Base-by-base conservation (phyloP, 2,113 vertebrate species). In the Synchiropus splendidus region DNA sequence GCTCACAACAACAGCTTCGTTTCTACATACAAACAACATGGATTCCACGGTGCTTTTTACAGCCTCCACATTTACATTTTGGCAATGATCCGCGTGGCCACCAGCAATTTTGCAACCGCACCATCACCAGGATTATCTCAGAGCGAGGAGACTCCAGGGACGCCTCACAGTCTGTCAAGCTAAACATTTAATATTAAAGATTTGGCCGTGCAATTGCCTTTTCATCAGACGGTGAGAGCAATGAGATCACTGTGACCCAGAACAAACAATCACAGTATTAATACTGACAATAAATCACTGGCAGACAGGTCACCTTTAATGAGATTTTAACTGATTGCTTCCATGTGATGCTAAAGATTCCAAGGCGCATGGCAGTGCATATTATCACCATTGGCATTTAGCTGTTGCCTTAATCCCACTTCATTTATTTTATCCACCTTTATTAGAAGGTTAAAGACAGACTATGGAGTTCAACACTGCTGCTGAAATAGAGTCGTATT, bases 251-350 rank as follows among this genome's bases (percentile, higher is more conserved):
- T 4, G 21, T 8, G 21, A 27, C 21, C 35, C 5, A n/a, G 54
- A 40, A 48, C 64, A 49, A 55, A 49, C 58, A 75, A 73, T 45
- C 42, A 74, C 69, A 67, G 70, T 72, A 70, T 77, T 75, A 72
- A 69, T 64, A 50, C 51, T 55, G 61, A 72, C 56, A 45, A 79
- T 77, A 48, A 74, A 73, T 77, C 77, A 72, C 27, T 64, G 44
- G 53, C 49, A 31, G 59, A 54, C 72, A 69, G 75, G 67, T 77
- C 74, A 58, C 45, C 37, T 13, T 54, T 74, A 65, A 77, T 70
- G 65, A 65, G 59, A 64, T 69, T 66, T 45, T 58, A 74, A 11
- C 52, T 48, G 63, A 67, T 72, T 59, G 64, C 57, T 43, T 54
- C 47, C 3, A 11, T 48, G 52, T 16, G 21, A 56, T 48, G 43